Conservation (phyloP, 2,888 invertebrate genomes). For the Phasia obesa region DNA sequence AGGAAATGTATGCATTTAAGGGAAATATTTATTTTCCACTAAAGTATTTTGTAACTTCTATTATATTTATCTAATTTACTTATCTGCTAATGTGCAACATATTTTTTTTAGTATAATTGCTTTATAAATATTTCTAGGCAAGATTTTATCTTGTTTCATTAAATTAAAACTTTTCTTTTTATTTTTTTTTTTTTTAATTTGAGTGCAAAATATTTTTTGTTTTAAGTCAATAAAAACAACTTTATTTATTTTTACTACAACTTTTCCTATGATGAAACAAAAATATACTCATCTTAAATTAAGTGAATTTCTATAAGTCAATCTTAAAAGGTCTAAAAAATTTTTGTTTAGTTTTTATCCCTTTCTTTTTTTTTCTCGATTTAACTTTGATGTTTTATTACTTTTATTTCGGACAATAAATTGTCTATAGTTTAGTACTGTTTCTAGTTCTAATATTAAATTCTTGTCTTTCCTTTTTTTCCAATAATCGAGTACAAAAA, state of each 20-base stretch:
- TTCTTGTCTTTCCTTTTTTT: not conserved
- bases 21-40: no score
- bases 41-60: no score
- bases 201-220: conserved; percentile 4
- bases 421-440: conserved; percentile 63
- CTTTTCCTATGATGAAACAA: not conserved
- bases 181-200: not conserved
- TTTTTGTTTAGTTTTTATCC: conserved; percentile 14
- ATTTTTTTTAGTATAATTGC: no score
- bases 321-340: conserved; percentile 16
- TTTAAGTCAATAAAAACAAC: conserved; percentile 32
- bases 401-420: conserved; percentile 66
- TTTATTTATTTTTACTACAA: conserved; percentile 24
- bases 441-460: conserved; percentile 18
- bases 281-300: conserved; percentile 10
- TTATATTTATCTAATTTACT: no score
- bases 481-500: not conserved
- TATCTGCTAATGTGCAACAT: no score
- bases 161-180: not conserved
- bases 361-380: conserved; percentile 39
- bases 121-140: no score
- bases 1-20: no score
- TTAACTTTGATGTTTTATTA: conserved; percentile 58
- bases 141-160: not conserved
- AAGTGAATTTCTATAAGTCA: not conserved